These are phyloP conservation scores for Mylabris phalerata DNA, from an alignment of 1,140 invertebrate genomes.

Conservation along the genomic window DNA sequence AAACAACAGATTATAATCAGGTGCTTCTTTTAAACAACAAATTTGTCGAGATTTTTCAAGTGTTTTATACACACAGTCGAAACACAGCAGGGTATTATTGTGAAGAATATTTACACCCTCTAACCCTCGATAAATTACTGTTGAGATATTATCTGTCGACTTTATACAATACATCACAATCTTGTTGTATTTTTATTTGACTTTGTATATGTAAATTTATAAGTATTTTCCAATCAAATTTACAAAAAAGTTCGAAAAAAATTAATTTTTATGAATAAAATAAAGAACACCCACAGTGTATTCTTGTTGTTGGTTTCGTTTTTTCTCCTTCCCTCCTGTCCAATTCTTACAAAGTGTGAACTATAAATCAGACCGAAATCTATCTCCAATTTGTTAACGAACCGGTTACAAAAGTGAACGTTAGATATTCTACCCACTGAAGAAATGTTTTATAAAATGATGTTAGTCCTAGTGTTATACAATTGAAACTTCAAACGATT, in stretches of 20 bases:
- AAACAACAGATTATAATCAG: conserved; percentile 16
- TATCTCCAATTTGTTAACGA: conserved; percentile 30
- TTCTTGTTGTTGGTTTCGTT: too few relatives aligned
- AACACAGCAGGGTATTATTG: conserved; percentile 32
- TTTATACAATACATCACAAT: conserved; percentile 11
- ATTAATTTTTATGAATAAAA: too few relatives aligned
- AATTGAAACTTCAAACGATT: too few relatives aligned
- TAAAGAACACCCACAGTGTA: too few relatives aligned
- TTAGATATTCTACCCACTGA: too few relatives aligned
- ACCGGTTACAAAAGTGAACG: conserved; percentile 15
- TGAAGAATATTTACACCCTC: conserved; percentile 36
- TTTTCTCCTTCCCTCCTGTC: too few relatives aligned
- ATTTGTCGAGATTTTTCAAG: conserved; percentile 34
- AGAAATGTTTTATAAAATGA: too few relatives aligned
- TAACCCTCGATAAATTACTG: conserved; percentile 33
- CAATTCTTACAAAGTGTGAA: conserved; percentile 18
- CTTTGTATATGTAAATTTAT: too few relatives aligned
- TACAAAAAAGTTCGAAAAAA: too few relatives aligned
- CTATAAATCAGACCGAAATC: conserved; percentile 27
- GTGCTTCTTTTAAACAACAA: conserved; percentile 28
- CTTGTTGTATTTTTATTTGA: too few relatives aligned
- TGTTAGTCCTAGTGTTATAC: too few relatives aligned
- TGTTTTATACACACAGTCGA: conserved; percentile 28
- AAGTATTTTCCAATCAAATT: too few relatives aligned
- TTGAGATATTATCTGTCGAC: conserved; percentile 29